Evolutionary conservation across 92 coral and sea anemone genomes (phyloP).

Genomic region (Parazoanthus darwini): DNA sequence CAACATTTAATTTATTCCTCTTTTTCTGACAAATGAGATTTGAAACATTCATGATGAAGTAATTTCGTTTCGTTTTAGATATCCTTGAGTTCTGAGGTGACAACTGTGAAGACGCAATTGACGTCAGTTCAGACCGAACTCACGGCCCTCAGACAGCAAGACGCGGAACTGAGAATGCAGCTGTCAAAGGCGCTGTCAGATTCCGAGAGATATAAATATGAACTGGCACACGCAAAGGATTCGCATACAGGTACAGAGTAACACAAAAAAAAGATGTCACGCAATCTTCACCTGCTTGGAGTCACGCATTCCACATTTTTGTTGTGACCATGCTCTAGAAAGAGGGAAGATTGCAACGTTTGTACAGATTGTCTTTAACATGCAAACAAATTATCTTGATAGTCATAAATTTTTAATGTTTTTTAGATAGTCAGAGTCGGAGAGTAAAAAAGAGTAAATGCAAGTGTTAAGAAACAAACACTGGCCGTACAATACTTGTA

Average conservation of each 20-base stretch:
- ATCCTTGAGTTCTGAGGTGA: constrained; percentile 77
- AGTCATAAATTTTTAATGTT: no score
- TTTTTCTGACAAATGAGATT: neutral
- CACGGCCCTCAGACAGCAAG: constrained; percentile 79
- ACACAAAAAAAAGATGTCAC: neutral
- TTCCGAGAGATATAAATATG: constrained; percentile 72
- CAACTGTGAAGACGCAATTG: constrained; percentile 77
- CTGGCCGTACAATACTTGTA: neutral
- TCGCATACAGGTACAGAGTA: constrained; percentile 69
- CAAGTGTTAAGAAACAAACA: no score
- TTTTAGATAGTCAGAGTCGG: no score
- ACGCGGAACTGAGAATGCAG: constrained; percentile 74
- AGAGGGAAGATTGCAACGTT: no score
- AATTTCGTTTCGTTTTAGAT: constrained; percentile 45
- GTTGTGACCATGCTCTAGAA: no score
- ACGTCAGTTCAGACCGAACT: constrained; percentile 77
- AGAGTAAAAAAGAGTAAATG: no score
- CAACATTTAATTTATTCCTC: neutral
- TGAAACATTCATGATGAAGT: neutral
- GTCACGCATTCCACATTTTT: no score
- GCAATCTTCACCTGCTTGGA: no score
- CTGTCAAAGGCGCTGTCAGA: constrained; percentile 67
- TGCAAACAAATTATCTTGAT: no score
- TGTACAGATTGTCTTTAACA: no score
- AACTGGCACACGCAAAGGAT: constrained; percentile 78